Evolutionary conservation across 2,113 vertebrate species (phyloP), one percentile per base, ranked within the genome.

Genomic region (Archocentrus centrarchus): DNA sequence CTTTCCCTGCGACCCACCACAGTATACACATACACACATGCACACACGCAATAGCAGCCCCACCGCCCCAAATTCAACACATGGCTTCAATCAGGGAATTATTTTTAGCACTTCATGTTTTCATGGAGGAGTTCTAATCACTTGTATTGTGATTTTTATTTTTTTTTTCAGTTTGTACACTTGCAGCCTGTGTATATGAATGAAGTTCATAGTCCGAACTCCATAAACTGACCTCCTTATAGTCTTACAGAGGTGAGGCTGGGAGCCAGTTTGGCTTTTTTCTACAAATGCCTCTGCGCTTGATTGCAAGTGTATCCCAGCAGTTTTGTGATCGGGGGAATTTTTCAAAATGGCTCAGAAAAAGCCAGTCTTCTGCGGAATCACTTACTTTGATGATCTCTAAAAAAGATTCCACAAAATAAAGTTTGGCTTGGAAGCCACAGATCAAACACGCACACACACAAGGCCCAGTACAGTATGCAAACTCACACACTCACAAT

Each of bases 31-130:
- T 76, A 44, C 78, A 77, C 73, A 60, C 53, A 63, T 62, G 44
- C 70, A 50, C 73, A 80, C 78, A 61, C 68, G 76, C 60, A 61
- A 85, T 80, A 86, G 68, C 27, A 75, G 50, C 75, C 77, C 89
- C 88, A 84, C 89, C 62, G 1, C 81, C 86, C 81, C 82, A 86
- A 90, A 93, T 89, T 83, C 92, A 92, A 93, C 95, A 96, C 92
- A 95, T 95, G 95, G 93, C 84, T 95, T 83, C 91, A 94, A 96
- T 96, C 92, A 96, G 83, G 13, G 11, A 86, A 95, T 95, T 96
- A 96, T 96, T 95, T 96, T 96, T 96, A 96, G 95, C 91, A 87
- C 89, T 89, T 88, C 78, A 79, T 76, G 77, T 89, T 90, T 92
- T 86, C 80, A 80, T 86, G 75, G 55, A 92, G 83, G 92, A 94